A percentile compares a stretch with the other conserved stretches of the same genome.
Evolutionary conservation across 2,113 vertebrate genomes (phyloP).

Genomic region (Arenaria interpres): DNA sequence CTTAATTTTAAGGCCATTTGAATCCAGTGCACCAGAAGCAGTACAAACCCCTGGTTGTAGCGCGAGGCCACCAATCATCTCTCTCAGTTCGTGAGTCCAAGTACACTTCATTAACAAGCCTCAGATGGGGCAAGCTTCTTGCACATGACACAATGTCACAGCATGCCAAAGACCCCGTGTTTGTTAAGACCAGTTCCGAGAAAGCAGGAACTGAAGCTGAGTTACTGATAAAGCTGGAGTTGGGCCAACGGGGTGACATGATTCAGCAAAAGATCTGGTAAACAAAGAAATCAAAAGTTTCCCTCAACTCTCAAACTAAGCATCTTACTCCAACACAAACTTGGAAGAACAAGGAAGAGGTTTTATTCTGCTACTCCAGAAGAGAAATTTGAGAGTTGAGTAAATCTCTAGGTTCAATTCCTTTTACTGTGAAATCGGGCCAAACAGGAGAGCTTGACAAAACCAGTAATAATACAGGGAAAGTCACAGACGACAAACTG

Average conservation of each 20-base stretch:
- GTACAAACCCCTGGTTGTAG: neutral
- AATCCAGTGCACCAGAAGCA: neutral
- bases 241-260: neutral
- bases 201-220: neutral
- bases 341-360: neutral
- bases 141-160: neutral
- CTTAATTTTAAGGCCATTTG: neutral
- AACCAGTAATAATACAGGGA: neutral
- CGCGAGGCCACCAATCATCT: rapidly evolving
- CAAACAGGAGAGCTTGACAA: neutral
- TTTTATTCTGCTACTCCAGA: neutral
- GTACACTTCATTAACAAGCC: neutral
- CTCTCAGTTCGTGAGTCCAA: neutral
- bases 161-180: neutral
- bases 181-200: neutral
- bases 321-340: neutral
- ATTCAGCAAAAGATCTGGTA: neutral
- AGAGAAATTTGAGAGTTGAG: neutral
- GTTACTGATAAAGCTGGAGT: neutral
- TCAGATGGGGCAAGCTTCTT: neutral
- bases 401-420: neutral
- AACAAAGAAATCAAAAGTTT: neutral
- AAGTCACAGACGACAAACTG: neutral
- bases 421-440: neutral
- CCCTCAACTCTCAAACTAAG: neutral